Evolutionary conservation across 2,113 vertebrate genomes (phyloP), one percentile per base, ranked within the genome.

Genomic region (Erinaceus europaeus): DNA sequence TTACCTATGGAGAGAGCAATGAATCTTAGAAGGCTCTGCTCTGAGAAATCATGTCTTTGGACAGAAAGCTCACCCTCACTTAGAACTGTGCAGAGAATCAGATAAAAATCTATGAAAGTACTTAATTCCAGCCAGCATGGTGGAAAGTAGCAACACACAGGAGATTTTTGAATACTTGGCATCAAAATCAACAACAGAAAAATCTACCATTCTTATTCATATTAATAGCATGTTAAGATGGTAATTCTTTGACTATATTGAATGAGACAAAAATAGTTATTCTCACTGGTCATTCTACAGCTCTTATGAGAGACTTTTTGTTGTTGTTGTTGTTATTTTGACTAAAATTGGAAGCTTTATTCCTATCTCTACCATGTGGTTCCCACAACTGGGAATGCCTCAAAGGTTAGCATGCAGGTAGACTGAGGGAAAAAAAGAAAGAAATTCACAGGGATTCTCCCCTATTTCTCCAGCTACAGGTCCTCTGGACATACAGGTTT

Each of bases 11-110:
- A 48, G 14, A 29, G 46, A 48, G 20, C n/a, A 27, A 61, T 29
- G 48, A 13, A 2, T 38, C 44, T 68, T 15, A 42, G 10, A 18
- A 17, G 48, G 50, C 5, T 90, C 38, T 17, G 3, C 29, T 67
- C 20, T 59, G 27, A 27, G 34, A 85, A 74, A 27, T 23, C 55
- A 17, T 9, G 32, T 1, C 0, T 59, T 12, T 27, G 15, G 0
- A 7, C 2, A 48, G 14, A 42, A 46, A 9, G 34, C 34, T 74
- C 5, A 17, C 25, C 10, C n/a, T 53, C 12, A 20, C 0, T 0
- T 42, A 7, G 57, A 81, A 15, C 1, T n/a, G 13, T 13, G 9
- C 36, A 52, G 40, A 52, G 29, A 78, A 83, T 8, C 9, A 46
- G 13, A 13, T 2, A 53, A 14, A 14, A 15, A 10, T 40, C 12